Evolutionary conservation across 2,797 vertebrate genomes (phyloP), one percentile per base, ranked within the genome.

Genomic region (Catharus ustulatus): DNA sequence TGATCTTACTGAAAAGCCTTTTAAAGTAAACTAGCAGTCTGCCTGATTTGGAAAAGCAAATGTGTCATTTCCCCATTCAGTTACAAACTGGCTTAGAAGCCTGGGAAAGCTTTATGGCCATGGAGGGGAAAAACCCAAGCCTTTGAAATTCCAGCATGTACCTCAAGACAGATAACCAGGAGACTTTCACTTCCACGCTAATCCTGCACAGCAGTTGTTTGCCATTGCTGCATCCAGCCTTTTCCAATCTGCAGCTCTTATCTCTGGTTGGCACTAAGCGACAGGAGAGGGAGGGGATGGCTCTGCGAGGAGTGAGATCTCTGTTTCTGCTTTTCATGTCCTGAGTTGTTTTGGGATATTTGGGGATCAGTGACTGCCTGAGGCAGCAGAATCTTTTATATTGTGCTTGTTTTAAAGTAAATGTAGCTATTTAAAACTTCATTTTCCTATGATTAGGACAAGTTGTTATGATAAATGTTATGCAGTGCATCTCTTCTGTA

Each of bases 191-290:
- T 91, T 57, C 10, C 23, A 10, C 1, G 1, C 90, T 93, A 87
- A 91, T 90, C 83, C 90, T 87, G 84, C 77, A 6, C 74, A 84
- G 90, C 77, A 49, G 71, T 76, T 63, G 63, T 81, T 69, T 69
- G 54, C 15, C 1, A 42, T 54, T 85, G 76, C 87, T 55, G 58
- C 52, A 87, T 73, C 52, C 87, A 92, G 84, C 89, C 63, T 43
- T 87, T 82, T 61, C 76, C 77, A 27, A 55, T 55, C 89, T 59
- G 36, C 21, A 66, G 72, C 81, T 89, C 45, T 95, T 89, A 91
- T 87, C 95, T 95, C 75, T 52, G 32, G 15, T 9, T 51, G 34
- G 84, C 89, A 76, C 46, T 30, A 43, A 68, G 84, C 0, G 1
- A 34, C 27, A 10, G 0, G 29, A 62, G 45, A 68, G 71, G 48